Evolutionary conservation across 2,888 invertebrate species (phyloP).

Genomic region (Ephialtes manifestator): DNA sequence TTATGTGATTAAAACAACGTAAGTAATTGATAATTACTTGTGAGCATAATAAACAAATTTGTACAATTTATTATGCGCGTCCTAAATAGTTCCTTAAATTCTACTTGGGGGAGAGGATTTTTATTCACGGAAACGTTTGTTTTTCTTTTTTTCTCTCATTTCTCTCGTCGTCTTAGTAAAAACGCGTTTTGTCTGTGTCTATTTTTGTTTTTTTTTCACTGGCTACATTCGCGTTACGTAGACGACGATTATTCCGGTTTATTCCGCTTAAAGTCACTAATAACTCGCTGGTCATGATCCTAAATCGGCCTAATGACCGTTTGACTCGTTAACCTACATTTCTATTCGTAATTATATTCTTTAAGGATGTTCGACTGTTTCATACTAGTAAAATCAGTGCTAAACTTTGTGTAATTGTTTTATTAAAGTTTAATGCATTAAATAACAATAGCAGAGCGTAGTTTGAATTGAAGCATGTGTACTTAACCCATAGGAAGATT

Average conservation of each 20-base stretch:
- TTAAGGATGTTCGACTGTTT: too few relatives aligned
- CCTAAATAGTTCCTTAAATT: slow-evolving; percentile 79
- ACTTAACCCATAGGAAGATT: too few relatives aligned
- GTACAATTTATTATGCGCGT: slow-evolving; percentile 85
- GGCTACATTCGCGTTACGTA: background rate
- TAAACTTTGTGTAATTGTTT: too few relatives aligned
- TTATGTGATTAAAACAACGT: slow-evolving; percentile 84
- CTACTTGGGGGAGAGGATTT: slow-evolving; percentile 63
- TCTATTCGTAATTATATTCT: slow-evolving; percentile 32
- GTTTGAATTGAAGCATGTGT: too few relatives aligned
- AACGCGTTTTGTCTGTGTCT: background rate
- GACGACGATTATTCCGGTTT: slow-evolving; percentile 10
- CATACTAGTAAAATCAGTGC: too few relatives aligned
- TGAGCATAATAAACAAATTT: slow-evolving; percentile 84
- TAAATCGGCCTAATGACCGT: slow-evolving; percentile 37
- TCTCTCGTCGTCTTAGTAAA: background rate
- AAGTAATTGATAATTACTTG: slow-evolving; percentile 80
- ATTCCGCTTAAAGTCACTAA: slow-evolving; percentile 12
- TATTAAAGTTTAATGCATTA: too few relatives aligned
- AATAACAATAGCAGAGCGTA: too few relatives aligned
- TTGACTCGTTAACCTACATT: slow-evolving; percentile 41
- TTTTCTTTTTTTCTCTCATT: background rate
- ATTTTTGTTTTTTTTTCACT: background rate
- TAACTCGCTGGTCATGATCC: slow-evolving; percentile 58
- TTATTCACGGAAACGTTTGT: slow-evolving; percentile 20